Evolutionary conservation across 2,797 vertebrate species (phyloP).

Genomic region (Emydoidea blandingii): DNA sequence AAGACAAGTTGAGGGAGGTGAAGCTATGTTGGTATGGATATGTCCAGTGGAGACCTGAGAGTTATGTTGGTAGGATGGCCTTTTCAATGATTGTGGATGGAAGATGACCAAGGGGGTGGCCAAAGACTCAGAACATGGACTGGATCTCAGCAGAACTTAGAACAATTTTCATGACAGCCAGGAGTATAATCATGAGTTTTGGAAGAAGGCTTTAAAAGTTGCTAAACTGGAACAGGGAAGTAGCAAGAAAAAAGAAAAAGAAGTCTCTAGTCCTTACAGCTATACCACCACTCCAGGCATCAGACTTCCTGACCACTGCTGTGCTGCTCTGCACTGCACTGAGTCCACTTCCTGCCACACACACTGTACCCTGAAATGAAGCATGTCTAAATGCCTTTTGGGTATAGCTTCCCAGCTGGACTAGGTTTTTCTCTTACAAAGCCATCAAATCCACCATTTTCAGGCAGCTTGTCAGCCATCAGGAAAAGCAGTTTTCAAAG

Average conservation of each 20-base stretch:
- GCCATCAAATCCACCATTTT: background rate
- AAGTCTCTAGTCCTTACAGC: background rate
- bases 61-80: background rate
- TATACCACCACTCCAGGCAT: background rate
- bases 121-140: background rate
- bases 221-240: background rate
- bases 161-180: background rate
- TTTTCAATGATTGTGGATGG: background rate
- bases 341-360: background rate
- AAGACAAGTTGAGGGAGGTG: background rate
- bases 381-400: background rate
- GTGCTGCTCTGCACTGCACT: background rate
- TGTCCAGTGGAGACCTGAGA: background rate
- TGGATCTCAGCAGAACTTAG: background rate
- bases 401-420: background rate
- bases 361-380: background rate
- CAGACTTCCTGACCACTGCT: background rate
- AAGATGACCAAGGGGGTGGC: background rate
- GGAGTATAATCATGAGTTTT: background rate
- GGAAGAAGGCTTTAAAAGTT: background rate
- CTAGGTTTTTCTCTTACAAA: background rate
- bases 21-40: background rate
- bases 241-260: too few relatives aligned
- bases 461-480: background rate
- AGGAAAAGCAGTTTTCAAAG: background rate